Evolutionary conservation across 2,797 vertebrate species (phyloP), one percentile per base, ranked within the genome.

Genomic region (Salmo trutta): DNA sequence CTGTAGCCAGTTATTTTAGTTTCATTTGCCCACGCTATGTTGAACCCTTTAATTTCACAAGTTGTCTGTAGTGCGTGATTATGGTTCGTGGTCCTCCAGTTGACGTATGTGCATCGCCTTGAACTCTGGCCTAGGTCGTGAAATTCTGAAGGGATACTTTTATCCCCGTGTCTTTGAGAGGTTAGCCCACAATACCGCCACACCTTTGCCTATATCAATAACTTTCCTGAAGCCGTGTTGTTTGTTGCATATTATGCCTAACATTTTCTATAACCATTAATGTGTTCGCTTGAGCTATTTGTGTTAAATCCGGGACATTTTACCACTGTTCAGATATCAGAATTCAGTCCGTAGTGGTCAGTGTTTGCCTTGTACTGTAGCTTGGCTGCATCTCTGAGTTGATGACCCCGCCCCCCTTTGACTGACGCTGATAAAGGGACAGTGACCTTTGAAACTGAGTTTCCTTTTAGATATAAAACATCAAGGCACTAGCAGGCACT

Each of bases 11-110:
- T 33, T 71, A 74, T 84, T 74, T 67, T 12, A 51, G 17, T 75
- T 83, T 29, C 29, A 75, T 77, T 78, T 79, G 36, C n/a, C 75
- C 4, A 3, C 79, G 73, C 31, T 59, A 33, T 75, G 80, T 59
- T 67, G 33, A 69, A 87, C 73, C 79, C 85, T 78, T 81, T 77
- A 56, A 88, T 89, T 88, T 47, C 10, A 82, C 73, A 33, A 74
- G n/a, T 67, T 78, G 56, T 64, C 65, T 73, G 33, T 81, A 74
- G n/a, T 33, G 4, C 14, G 5, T 80, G 56, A 3, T 47, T 81
- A 80, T 77, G 74, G 72, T 80, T 84, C 79, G 83, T 83, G 85
- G 85, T 79, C 16, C 74, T 14, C 64, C 77, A 73, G 74, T 77
- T 77, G 82, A 59, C 75, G 77, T 73, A 31, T 59, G 67, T 59